Evolutionary conservation across 2,888 invertebrate species (phyloP), one percentile per base, ranked within the genome.

Genomic region (Amiota communis): DNA sequence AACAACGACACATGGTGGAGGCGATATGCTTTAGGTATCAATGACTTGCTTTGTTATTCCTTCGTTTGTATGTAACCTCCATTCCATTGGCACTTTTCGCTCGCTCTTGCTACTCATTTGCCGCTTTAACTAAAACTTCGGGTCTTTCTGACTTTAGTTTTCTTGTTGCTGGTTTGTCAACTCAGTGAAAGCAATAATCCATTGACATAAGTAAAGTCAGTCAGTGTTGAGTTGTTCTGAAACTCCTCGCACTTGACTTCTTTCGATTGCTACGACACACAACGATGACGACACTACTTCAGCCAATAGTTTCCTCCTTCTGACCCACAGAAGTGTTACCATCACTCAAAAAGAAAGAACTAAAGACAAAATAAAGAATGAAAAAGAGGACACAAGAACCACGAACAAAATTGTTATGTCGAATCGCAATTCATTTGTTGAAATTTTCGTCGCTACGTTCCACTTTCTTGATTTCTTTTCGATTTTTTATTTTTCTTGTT

Each of bases 401-500:
- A 8, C 36, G 6, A 15, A 53, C 53, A 13, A 53, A n/a, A 15
- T 6, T 53, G 13, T 1, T 53, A 53, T 53, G 53, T n/a, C 36
- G 36, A 36, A 36, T 36, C 6, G 36, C 36, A 36, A 36, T 36
- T 36, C 36, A 36, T 36, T 36, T 36, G 36, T 36, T 36, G 36
- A 36, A 36, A 36, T 36, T 36, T 6, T 36, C 36, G 36, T 36
- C 36, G 36, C 6, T 36, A 36, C 36, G 6, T 53, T 53, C 15
- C 53, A 53, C 13, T 15, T 53, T 53, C n/a, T 53, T 53, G n/a
- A 1, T 53, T 53, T 13, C n/a, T n/a, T 53, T 67, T 78, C 74
- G 59, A 61, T 77, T 78, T 79, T 75, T 61, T 63, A 74, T 72
- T 70, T 78, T 80, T 79, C 75, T 23, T 74, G 76, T 79, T 84